These are phyloP conservation scores for Chlorocebus sabaeus DNA, from an alignment of 2,113 vertebrate genomes.

Conservation along the genomic window DNA sequence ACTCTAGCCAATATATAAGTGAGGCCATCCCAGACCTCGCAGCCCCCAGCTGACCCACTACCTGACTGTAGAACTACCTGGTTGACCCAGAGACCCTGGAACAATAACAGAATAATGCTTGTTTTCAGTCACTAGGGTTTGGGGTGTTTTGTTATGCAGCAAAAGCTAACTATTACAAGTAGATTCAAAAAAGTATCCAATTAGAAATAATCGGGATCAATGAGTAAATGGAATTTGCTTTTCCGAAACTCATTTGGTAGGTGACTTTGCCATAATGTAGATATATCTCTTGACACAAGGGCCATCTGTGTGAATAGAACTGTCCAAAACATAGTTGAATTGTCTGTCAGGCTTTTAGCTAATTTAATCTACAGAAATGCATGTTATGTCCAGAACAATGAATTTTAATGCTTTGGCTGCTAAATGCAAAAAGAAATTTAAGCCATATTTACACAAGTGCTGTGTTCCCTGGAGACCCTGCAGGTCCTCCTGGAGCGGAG, in stretches of 20 bases:
- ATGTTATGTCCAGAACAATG: background rate
- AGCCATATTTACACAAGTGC: conserved; percentile 24
- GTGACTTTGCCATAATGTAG: background rate
- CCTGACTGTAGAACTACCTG: background rate
- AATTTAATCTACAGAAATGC: conserved; percentile 36
- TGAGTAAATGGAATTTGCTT: background rate
- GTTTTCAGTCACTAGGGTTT: background rate
- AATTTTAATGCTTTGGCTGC: conserved; percentile 9
- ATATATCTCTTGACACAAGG: background rate
- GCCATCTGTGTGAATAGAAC: background rate
- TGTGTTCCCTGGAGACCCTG: background rate
- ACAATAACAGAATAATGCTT: background rate
- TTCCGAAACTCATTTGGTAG: background rate
- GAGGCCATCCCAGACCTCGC: background rate
- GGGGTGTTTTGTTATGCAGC: conserved; percentile 3
- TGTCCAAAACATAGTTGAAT: background rate
- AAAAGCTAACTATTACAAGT: background rate
- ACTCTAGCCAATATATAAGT: background rate
- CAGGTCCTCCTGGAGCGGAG: background rate
- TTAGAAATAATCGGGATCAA: background rate
- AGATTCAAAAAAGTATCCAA: background rate
- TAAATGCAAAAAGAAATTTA: conserved; percentile 27
- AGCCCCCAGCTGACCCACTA: background rate
- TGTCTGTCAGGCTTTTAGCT: conserved; percentile 18
- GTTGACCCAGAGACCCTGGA: background rate